Conservation (phyloP, 1,140 invertebrate species). For the Pomacea maculata region DNA sequence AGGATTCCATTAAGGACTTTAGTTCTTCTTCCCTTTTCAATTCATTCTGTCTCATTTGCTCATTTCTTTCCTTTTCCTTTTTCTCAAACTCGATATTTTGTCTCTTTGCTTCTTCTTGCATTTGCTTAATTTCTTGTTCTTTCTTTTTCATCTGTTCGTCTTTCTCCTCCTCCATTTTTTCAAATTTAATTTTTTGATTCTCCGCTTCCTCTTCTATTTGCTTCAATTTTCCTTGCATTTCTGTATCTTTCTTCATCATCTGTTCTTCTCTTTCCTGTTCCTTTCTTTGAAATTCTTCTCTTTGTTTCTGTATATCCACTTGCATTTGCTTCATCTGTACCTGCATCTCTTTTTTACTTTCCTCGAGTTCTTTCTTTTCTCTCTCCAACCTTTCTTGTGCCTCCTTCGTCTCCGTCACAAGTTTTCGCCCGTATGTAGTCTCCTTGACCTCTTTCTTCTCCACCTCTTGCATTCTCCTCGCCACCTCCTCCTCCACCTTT, state of each 20-base stretch:
- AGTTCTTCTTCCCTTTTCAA: not conserved
- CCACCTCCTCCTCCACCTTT: constrained; percentile 4
- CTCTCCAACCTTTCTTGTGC: not conserved
- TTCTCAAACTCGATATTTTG: not conserved
- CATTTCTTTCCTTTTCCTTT: not conserved
- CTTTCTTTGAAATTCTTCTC: not conserved
- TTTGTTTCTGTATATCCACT: not conserved
- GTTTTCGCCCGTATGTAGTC: not conserved
- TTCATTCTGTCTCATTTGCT: not conserved
- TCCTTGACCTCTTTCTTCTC: not conserved
- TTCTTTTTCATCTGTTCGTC: not conserved
- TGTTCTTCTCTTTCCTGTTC: not conserved
- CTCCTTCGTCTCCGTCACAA: not conserved
- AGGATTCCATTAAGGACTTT: not conserved
- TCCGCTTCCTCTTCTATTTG: too few species aligned
- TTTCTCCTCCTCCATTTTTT: not conserved
- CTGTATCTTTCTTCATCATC: not conserved
- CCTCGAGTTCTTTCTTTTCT: not conserved
- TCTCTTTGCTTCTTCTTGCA: not conserved
- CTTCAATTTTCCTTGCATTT: too few species aligned
- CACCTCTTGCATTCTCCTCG: constrained; percentile 4
- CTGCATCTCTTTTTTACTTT: not conserved
- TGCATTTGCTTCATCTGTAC: not conserved
- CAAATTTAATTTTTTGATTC: not conserved
- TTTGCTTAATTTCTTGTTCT: not conserved